These are phyloP conservation scores for Euleptes europaea DNA, from an alignment of 2,113 vertebrate genomes.

Conservation along the genomic window DNA sequence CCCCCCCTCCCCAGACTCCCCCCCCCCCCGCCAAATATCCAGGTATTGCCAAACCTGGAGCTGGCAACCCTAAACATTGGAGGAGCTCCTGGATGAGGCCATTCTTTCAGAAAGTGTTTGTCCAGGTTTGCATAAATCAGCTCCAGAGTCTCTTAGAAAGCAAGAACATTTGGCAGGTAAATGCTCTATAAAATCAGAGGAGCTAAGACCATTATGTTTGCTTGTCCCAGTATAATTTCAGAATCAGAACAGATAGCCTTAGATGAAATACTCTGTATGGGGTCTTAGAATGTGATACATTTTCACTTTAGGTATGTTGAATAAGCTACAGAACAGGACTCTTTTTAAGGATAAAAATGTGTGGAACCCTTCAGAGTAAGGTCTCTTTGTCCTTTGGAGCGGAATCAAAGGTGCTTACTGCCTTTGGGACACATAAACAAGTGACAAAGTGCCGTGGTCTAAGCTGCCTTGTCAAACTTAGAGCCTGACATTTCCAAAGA, in stretches of 20 bases:
- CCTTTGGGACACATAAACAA: not conserved
- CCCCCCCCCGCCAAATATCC: no score
- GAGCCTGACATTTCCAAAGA: constrained; percentile 6
- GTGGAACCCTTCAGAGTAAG: not conserved
- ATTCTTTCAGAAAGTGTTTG: no score
- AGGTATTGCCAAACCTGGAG: no score
- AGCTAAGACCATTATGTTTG: not conserved
- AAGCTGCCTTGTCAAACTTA: not conserved
- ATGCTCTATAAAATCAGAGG: no score
- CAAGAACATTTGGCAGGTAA: no score
- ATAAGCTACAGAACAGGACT: not conserved
- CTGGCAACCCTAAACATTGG: no score
- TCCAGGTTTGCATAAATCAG: no score
- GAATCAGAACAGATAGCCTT: not conserved
- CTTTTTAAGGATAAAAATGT: not conserved
- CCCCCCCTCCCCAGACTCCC: no score
- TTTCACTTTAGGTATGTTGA: not conserved
- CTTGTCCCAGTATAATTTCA: not conserved
- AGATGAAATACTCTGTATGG: not conserved
- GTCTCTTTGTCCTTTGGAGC: not conserved
- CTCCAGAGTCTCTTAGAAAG: no score
- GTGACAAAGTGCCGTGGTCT: not conserved
- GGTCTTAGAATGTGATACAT: not conserved
- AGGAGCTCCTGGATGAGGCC: no score
- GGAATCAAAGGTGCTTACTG: not conserved